Base-by-base conservation (phyloP, 2,888 invertebrate genomes). In the Crocallis elinguaria region DNA sequence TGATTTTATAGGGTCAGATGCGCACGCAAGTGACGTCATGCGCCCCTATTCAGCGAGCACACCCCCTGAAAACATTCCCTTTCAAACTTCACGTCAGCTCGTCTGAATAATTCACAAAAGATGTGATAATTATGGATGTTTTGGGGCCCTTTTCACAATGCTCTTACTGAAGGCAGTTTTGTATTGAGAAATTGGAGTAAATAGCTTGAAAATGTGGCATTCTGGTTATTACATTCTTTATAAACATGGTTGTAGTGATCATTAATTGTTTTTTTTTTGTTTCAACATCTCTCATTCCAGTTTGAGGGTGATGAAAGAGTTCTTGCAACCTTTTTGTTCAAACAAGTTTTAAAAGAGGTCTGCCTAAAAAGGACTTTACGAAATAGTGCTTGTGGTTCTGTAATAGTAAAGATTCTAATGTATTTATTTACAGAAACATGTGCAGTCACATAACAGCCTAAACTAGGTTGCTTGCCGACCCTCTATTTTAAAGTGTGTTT, bases 1-100 rank as follows among this genome's bases (percentile, higher is more conserved):
- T 33, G 33, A 46, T 51, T 58, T n/a, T 66, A 69, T 67, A 70
- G 75, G 81, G 84, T 80, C 79, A 74, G 56, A 12, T 79, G 86
- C 88, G 88, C 86, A 83, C 89, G 88, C 87, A 42, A 77, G 69
- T 80, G 82, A 89, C 89, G 88, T 89, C 86, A 88, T 69, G 56
- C 56, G 62, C 73, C 73, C 80, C 68, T 71, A 23, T 32, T 33
- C 38, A 60, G 57, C 39, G 57, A 46, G 51, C 73, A 73, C 73
- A 77, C 79, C 81, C 82, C 80, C 79, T 66, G 60, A 58, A 58
- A 66, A 75, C 75, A 68, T 80, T 86, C 85, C 76, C 86, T 86
- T 86, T 86, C 82, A 65, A 42, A 52, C 21, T 46, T 55, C 35
- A 45, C 48, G 21, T 32, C 41, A 46, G 35, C 44, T 13, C 32